Base-by-base conservation (phyloP, 2,888 invertebrate genomes). In the Pseudeuparius sepicola region DNA sequence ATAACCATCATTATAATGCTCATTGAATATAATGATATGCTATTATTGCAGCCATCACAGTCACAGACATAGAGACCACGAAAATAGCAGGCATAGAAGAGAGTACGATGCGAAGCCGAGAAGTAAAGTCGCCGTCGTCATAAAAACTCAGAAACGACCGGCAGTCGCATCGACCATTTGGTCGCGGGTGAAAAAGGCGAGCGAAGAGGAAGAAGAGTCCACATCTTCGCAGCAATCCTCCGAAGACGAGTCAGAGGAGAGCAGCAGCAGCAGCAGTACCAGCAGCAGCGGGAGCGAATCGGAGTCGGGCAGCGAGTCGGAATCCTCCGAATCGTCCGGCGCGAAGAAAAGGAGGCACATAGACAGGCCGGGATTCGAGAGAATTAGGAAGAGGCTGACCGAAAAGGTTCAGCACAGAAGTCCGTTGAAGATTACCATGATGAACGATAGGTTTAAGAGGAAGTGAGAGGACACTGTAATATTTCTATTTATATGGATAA, bases 81-180 rank as follows among this genome's bases (percentile, higher is more conserved):
- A 36, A 16, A 32, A 32, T 12, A 29, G n/a, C n/a, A n/a, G n/a
- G n/a, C n/a, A n/a, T n/a, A n/a, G n/a, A n/a, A n/a, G n/a, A n/a
- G n/a, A n/a, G 10, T 40, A 44, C 4, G 36, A 42, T 7, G 47
- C 47, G 7, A 60, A 59, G 45, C 56, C 61, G 1, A 53, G 42
- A 36, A 63, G 61, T 47, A 63, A 60, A 46, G 59, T 61, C 3
- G 55, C 60, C 2, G 58, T 61, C 3, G 62, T 61, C 16, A 55
- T 61, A 15, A 60, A 57, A 49, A 55, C 52, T 6, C 58, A 54
- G 28, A 60, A 56, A 36, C 50, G 53, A 43, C 61, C 60, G 1
- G 38, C 54, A 2, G 51, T 51, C 7, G 61, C 60, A 4, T 61
- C 63, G 2, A 57, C 60, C 1, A 50, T 63, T 26, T 60, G 59